Evolutionary conservation across 2,888 invertebrate genomes (phyloP), one percentile per base, ranked within the genome.

Genomic region (Ecliptopera silaceata): DNA sequence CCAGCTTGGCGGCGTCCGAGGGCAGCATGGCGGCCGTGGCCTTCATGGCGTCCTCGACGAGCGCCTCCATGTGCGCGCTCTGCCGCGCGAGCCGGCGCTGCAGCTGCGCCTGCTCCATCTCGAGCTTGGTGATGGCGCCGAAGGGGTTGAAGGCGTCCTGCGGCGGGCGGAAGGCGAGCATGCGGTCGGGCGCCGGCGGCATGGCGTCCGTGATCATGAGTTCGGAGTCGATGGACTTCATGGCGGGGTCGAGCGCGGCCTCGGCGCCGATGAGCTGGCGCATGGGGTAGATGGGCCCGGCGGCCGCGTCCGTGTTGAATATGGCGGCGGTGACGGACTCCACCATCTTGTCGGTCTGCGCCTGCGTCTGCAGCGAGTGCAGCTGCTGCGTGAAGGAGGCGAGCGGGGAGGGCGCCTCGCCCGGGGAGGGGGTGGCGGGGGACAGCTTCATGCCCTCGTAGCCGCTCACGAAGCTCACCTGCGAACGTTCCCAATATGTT

Each of bases 401-500:
- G 15, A 88, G 76, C 0, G 86, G 78, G 1, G 88, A 81, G 70
- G 82, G 93, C 1, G 85, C 69, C 61, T 82, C 80, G 72, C 75
- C 77, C 56, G 61, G 86, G 70, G 72, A 74, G 71, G 71, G 83
- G 58, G 75, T 85, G 68, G 79, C 78, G 75, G 80, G 92, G 67
- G 93, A 94, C 15, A 94, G 93, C 51, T 94, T 92, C 41, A 91
- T 92, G 15, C 86, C 83, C 45, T 88, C 92, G 70, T 83, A 88
- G 74, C 91, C 68, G 80, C 84, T 22, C 70, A 88, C 65, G 85
- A 72, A 86, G 39, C 72, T 65, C 6, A 84, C 81, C 84, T 86
- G 70, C 6, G n/a, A 31, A 38, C 13, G 70, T 50, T 71, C 63
- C 61, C 3, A 36, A 15, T n/a, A n/a, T 0, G 2, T 15, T 15